Conservation (phyloP, 2,888 invertebrate genomes). For the Nomada fabriciana region DNA sequence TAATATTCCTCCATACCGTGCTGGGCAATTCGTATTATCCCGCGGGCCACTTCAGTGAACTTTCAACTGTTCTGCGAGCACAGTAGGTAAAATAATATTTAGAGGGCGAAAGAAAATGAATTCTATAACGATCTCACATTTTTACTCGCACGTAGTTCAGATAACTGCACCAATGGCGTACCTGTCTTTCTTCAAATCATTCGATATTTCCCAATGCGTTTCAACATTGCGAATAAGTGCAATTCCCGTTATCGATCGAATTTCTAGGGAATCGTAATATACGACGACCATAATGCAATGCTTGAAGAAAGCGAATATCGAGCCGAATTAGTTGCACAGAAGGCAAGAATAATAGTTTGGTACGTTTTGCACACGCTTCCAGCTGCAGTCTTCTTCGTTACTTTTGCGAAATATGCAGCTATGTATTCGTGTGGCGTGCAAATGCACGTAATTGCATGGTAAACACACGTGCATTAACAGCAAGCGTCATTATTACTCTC, state of each 20-base stretch:
- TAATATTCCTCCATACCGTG: too few relatives aligned
- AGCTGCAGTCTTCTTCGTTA: conserved; percentile 8
- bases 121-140: too few relatives aligned
- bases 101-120: too few relatives aligned
- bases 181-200: too few relatives aligned
- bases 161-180: too few relatives aligned
- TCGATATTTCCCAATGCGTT: too few relatives aligned
- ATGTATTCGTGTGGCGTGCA: conserved; percentile 34
- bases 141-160: too few relatives aligned
- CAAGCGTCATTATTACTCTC: conserved; percentile 47
- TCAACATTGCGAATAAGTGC: neutral
- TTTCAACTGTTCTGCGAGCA: too few relatives aligned
- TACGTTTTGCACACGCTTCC: conserved; percentile 20
- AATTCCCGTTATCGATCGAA: neutral
- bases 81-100: too few relatives aligned
- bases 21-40: too few relatives aligned
- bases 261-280: neutral
- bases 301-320: conserved; percentile 13
- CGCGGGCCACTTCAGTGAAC: too few relatives aligned
- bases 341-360: conserved; percentile 14
- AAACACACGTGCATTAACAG: conserved; percentile 45
- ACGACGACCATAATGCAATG: neutral
- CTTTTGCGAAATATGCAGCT: conserved; percentile 13
- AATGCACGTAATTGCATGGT: conserved; percentile 41
- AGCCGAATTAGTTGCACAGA: conserved; percentile 21